Evolutionary conservation across 2,888 invertebrate species (phyloP).

Genomic region (Nysson spinosus): DNA sequence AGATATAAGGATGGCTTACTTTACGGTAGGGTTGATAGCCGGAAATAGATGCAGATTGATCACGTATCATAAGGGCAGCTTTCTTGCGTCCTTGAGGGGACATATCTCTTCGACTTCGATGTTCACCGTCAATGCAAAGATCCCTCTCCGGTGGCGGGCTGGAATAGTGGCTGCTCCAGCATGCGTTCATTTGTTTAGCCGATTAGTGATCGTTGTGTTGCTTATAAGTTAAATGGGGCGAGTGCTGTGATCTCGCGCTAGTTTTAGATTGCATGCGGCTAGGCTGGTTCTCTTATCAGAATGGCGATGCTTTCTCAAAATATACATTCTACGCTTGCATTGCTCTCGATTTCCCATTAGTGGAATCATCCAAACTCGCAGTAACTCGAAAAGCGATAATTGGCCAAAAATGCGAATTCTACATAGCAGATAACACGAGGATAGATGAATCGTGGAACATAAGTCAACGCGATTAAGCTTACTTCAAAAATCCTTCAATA

Average conservation of each 20-base stretch:
- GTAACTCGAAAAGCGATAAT: conserved; percentile 26
- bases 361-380: conserved; percentile 10
- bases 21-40: conserved; percentile 74
- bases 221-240: conserved; percentile 60
- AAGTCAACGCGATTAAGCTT: not conserved
- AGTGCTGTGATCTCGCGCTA: conserved; percentile 65
- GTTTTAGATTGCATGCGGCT: conserved; percentile 51
- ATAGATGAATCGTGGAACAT: not conserved
- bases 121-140: conserved; percentile 81
- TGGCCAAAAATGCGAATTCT: conserved; percentile 21
- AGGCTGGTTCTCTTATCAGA: conserved; percentile 56
- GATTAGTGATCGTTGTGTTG: conserved; percentile 65
- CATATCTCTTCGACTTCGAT: conserved; percentile 90
- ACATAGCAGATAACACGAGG: not conserved
- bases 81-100: conserved; percentile 87
- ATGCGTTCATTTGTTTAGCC: conserved; percentile 60
- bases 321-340: conserved; percentile 40
- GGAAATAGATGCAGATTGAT: conserved; percentile 74
- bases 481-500: no score
- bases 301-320: conserved; percentile 44
- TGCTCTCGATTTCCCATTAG: conserved; percentile 16
- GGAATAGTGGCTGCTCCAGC: conserved; percentile 74
- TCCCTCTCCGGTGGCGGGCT: conserved; percentile 78
- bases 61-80: conserved; percentile 83
- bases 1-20: conserved; percentile 68